Percentiles rank a stretch among this genome's conserved stretches.
These are phyloP conservation scores for Prorops nasuta DNA, from an alignment of 1,140 invertebrate species.

Conservation along the genomic window DNA sequence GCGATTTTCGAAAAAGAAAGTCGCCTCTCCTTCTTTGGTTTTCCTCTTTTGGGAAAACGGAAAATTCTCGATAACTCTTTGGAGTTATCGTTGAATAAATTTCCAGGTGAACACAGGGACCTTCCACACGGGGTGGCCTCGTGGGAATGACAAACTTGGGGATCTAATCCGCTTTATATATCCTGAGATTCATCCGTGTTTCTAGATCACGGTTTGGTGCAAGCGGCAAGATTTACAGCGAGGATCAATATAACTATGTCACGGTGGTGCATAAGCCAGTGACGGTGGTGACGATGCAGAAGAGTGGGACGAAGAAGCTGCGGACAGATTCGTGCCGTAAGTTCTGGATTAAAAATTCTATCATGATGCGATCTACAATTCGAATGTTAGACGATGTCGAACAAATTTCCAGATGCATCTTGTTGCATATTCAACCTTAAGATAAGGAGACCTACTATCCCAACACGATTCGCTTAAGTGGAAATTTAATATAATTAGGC, in stretches of 20 bases:
- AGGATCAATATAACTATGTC: slow-evolving; percentile 47
- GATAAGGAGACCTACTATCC: no score
- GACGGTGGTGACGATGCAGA: slow-evolving; percentile 27
- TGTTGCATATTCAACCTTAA: no score
- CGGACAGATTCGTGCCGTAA: slow-evolving; percentile 24
- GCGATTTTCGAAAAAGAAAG: no score
- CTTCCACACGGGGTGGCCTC: slow-evolving; percentile 20
- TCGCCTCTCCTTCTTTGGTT: no score
- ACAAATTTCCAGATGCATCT: no score
- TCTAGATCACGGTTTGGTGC: slow-evolving; percentile 59
- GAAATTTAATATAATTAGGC: no score
- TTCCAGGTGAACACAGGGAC: slow-evolving; percentile 7
- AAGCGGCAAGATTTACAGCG: slow-evolving; percentile 53
- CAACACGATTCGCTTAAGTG: no score
- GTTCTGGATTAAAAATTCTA: slow-evolving; percentile 29
- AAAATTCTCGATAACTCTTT: no score
- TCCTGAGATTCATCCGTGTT: slow-evolving; percentile 52
- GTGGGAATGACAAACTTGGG: slow-evolving; percentile 56
- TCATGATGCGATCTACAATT: slow-evolving; percentile 14
- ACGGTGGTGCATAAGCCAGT: slow-evolving; percentile 41
- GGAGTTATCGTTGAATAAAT: no score
- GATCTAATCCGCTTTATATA: slow-evolving; percentile 58
- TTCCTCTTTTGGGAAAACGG: no score
- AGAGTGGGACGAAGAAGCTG: slow-evolving; percentile 25
- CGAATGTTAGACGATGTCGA: no score